A percentile compares a stretch with the other conserved stretches of the same genome.
Evolutionary conservation across 30 jellyfish, hydroid and myxozoan species (phyloP).

Genomic region (Chrysaora quinquecirrha): DNA sequence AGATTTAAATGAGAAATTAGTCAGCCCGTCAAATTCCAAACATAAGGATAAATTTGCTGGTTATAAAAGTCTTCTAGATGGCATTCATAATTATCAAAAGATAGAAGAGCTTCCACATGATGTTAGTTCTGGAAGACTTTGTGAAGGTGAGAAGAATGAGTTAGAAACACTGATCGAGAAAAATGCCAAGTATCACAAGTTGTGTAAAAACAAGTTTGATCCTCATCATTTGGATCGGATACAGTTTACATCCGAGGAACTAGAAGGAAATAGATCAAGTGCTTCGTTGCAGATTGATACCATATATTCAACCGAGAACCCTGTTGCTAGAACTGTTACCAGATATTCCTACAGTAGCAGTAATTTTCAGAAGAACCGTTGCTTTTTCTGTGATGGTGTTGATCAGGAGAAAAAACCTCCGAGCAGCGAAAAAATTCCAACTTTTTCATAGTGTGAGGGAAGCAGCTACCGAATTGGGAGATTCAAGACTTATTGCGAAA

Average conservation of each 20-base stretch:
- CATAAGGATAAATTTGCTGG: not conserved
- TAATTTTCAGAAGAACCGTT: not conserved
- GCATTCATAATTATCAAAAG: not conserved
- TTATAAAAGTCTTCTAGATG: not conserved
- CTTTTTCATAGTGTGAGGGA: constrained; percentile 2
- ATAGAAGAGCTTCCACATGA: not conserved
- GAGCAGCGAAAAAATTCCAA: not conserved
- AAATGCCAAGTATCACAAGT: no score
- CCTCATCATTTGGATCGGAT: not conserved
- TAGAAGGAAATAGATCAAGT: not conserved
- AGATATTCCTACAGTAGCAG: not conserved
- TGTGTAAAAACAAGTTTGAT: no score
- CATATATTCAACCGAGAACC: not conserved
- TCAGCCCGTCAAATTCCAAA: not conserved
- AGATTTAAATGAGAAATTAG: not conserved
- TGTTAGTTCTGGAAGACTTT: not conserved
- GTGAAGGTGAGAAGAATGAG: not conserved
- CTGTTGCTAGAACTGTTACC: not conserved
- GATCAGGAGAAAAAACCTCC: not conserved
- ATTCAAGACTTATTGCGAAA: constrained; percentile 12
- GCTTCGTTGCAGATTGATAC: not conserved
- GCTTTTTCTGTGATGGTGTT: not conserved
- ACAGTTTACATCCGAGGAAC: not conserved
- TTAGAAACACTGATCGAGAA: not conserved
- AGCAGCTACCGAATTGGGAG: constrained; percentile 1